These are phyloP conservation scores for Pipistrellus pygmaeus DNA, from an alignment of 2,797 vertebrate species.

Conservation along the genomic window DNA sequence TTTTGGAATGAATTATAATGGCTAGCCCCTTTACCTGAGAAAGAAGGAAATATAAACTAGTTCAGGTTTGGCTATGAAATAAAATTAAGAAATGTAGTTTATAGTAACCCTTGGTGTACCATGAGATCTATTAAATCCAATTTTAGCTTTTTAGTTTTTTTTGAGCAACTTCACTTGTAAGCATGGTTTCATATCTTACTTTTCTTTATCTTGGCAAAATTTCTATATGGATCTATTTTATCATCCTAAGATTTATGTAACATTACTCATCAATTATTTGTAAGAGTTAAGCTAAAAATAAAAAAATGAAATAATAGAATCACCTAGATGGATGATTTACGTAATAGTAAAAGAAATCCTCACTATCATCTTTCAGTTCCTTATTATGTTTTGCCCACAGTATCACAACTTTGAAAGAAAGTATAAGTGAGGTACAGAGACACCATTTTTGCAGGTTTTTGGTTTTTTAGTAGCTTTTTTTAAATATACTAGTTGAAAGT, in stretches of 20 bases:
- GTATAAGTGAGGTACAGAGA: not conserved
- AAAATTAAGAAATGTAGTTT: too few species aligned
- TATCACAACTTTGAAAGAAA: conserved; percentile 22
- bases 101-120: too few species aligned
- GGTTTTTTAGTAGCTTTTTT: not conserved
- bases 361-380: not conserved
- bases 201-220: not conserved
- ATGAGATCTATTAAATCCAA: too few species aligned
- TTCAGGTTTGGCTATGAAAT: too few species aligned
- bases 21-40: too few species aligned
- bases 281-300: not conserved
- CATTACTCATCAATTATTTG: conserved; percentile 28
- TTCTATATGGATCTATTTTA: conserved; percentile 37
- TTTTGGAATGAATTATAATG: too few species aligned
- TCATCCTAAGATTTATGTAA: conserved; percentile 20
- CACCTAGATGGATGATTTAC: not conserved
- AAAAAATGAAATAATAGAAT: not conserved
- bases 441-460: not conserved
- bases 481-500: not conserved
- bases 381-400: not conserved
- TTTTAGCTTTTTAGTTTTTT: too few species aligned
- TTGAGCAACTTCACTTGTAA: too few species aligned
- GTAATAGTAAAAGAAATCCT: conserved; percentile 26
- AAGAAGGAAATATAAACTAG: too few species aligned
- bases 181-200: not conserved